A percentile compares a stretch with the other conserved stretches of the same genome.
These are phyloP conservation scores for Lasioglossum villosulum DNA, from an alignment of 2,888 invertebrate species.

Conservation along the genomic window DNA sequence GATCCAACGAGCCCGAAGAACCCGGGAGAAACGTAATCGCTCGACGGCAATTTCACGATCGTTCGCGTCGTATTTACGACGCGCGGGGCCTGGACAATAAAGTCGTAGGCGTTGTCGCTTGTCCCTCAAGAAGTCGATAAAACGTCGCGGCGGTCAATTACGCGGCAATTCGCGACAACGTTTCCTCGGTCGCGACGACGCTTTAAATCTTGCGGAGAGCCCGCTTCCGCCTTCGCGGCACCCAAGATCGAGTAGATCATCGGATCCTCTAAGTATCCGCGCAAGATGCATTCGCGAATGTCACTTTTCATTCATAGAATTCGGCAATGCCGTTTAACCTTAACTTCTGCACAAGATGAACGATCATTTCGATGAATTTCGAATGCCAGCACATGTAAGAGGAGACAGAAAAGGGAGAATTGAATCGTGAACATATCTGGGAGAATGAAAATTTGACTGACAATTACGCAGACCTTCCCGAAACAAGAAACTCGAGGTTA, in stretches of 20 bases:
- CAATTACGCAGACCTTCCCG: too few species aligned
- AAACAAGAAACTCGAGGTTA: neutral
- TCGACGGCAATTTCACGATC: conserved; percentile 40
- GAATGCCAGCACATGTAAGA: too few species aligned
- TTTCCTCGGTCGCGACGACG: neutral
- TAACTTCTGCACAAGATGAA: too few species aligned
- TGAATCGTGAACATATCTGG: too few species aligned
- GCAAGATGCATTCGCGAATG: neutral
- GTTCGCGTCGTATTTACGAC: conserved; percentile 25
- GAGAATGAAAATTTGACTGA: too few species aligned
- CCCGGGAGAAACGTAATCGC: conserved; percentile 18
- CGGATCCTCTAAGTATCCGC: neutral
- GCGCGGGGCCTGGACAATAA: conserved; percentile 3
- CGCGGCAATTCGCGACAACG: neutral
- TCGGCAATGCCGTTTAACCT: too few species aligned
- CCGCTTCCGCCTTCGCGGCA: conserved; percentile 1
- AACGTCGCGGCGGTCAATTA: conserved; percentile 11
- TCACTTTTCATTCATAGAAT: too few species aligned
- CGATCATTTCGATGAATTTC: too few species aligned
- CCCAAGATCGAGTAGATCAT: neutral
- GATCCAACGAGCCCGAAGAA: neutral
- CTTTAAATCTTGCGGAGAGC: neutral
- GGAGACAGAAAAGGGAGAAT: too few species aligned
- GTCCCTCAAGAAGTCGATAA: conserved; percentile 16
- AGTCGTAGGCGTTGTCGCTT: conserved; percentile 25